Evolutionary conservation across 2,888 invertebrate genomes (phyloP).

Genomic region (Tigriopus californicus): DNA sequence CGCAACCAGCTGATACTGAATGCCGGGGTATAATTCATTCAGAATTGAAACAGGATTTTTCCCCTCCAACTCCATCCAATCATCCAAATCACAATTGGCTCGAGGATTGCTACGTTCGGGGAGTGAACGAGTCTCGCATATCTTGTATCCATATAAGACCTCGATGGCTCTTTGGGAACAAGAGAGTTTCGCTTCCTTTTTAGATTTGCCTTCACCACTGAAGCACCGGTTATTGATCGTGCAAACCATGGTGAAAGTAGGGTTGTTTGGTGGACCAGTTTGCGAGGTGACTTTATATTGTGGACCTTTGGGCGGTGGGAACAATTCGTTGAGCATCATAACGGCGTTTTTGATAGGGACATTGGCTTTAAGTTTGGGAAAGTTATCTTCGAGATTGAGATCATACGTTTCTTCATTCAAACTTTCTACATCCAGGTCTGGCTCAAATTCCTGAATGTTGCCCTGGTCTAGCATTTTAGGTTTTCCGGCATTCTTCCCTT

Average conservation of each 20-base stretch:
- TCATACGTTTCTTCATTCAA: no score
- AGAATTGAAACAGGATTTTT: conserved; percentile 15
- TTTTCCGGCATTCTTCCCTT: no score
- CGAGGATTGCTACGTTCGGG: conserved; percentile 11
- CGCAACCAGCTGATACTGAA: conserved; percentile 8
- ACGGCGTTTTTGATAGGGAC: conserved; percentile 11
- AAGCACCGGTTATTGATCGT: not conserved
- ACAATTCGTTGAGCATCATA: conserved; percentile 16
- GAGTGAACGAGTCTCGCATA: not conserved
- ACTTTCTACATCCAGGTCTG: no score
- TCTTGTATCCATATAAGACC: not conserved
- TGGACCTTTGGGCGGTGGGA: conserved; percentile 12
- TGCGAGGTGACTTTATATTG: conserved; percentile 13
- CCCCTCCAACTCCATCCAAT: conserved; percentile 15
- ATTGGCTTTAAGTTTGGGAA: not conserved
- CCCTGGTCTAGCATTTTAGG: no score
- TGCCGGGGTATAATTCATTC: conserved; percentile 14
- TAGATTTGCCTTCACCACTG: conserved; percentile 13
- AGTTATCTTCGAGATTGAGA: not conserved
- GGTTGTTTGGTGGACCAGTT: conserved; percentile 14
- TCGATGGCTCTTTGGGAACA: conserved; percentile 12
- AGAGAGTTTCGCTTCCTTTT: conserved; percentile 15
- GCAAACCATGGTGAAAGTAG: conserved; percentile 13
- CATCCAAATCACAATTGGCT: conserved; percentile 13
- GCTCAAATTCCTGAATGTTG: no score